These are phyloP conservation scores for Tretioscincus oriximinensis DNA, from an alignment of 2,113 vertebrate genomes.

Conservation along the genomic window DNA sequence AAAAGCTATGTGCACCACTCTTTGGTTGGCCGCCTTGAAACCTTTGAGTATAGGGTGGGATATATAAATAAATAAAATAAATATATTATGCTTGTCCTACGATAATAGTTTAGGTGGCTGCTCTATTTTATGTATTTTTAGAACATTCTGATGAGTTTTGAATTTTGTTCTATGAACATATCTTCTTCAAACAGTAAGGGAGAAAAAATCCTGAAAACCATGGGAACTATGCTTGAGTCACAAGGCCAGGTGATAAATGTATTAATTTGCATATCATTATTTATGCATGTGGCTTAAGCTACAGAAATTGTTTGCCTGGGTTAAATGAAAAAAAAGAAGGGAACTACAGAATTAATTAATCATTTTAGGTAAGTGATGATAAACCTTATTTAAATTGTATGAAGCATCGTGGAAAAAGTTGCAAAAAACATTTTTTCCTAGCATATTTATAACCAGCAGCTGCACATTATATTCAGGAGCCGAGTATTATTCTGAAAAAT, in stretches of 20 bases:
- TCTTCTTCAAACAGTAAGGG: too few species aligned
- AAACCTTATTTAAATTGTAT: constrained; percentile 25
- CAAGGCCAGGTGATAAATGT: background rate
- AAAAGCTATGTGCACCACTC: too few species aligned
- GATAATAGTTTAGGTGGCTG: too few species aligned
- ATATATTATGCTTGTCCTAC: too few species aligned
- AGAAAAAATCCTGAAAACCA: background rate
- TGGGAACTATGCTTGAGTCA: too few species aligned
- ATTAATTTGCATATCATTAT: constrained; percentile 10
- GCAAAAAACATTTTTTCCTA: constrained; percentile 24
- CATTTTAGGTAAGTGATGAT: constrained; percentile 31
- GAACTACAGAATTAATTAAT: constrained; percentile 18
- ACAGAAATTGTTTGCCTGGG: constrained; percentile 5
- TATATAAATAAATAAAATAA: too few species aligned
- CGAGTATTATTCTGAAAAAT: constrained; percentile 30
- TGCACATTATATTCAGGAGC: constrained; percentile 32
- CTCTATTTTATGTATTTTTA: too few species aligned
- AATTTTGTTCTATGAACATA: too few species aligned
- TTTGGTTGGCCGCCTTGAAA: too few species aligned
- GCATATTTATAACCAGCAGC: constrained; percentile 37
- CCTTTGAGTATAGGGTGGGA: too few species aligned
- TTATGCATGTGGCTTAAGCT: constrained; percentile 27
- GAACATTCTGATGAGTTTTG: too few species aligned
- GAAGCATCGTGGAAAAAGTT: constrained; percentile 22
- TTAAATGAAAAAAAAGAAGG: constrained; percentile 27